A percentile compares a stretch with the other conserved stretches of the same genome.
phyloP scores from a whole-genome alignment of 2,888 invertebrate genomes.

The Macropis europaea region DNA sequence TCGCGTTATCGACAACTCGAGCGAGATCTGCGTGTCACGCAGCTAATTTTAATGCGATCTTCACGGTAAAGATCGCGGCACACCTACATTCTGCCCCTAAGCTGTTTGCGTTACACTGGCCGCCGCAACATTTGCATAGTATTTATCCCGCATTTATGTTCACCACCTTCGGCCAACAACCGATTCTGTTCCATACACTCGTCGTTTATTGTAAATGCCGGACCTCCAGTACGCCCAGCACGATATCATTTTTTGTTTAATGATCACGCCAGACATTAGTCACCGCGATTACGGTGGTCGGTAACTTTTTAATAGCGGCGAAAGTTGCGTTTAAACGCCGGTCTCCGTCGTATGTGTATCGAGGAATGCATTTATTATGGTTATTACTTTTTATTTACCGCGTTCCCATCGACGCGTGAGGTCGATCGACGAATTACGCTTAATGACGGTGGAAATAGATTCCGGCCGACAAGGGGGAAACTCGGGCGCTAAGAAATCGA shows the following conservation, averaged over 20 bases:
- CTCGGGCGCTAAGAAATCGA: too few relatives aligned
- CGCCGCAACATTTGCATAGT: slow-evolving; percentile 62
- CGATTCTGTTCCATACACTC: slow-evolving; percentile 15
- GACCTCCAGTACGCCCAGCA: slow-evolving; percentile 19
- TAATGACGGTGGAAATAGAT: slow-evolving; percentile 16
- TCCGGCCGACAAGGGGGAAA: not conserved
- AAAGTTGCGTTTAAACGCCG: slow-evolving; percentile 16
- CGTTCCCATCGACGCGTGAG: not conserved
- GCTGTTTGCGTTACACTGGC: slow-evolving; percentile 65
- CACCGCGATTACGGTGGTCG: slow-evolving; percentile 36
- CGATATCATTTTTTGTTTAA: not conserved
- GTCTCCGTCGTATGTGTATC: not conserved
- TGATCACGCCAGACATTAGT: slow-evolving; percentile 32
- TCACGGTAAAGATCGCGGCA: slow-evolving; percentile 9
- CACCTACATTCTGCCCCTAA: slow-evolving; percentile 32
- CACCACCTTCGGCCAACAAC: slow-evolving; percentile 20
- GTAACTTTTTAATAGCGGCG: slow-evolving; percentile 45
- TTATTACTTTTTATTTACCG: slow-evolving; percentile 21
- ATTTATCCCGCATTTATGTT: slow-evolving; percentile 43
- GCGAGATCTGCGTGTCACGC: not conserved
- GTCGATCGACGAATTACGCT: slow-evolving; percentile 1
- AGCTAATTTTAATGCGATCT: slow-evolving; percentile 10
- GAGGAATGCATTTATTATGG: slow-evolving; percentile 24
- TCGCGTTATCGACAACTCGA: slow-evolving; percentile 49
- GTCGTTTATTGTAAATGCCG: slow-evolving; percentile 29